A percentile compares a stretch with the other conserved stretches of the same genome.
Conservation (phyloP, 2,888 invertebrate species). For the Polymixis flavicincta region DNA sequence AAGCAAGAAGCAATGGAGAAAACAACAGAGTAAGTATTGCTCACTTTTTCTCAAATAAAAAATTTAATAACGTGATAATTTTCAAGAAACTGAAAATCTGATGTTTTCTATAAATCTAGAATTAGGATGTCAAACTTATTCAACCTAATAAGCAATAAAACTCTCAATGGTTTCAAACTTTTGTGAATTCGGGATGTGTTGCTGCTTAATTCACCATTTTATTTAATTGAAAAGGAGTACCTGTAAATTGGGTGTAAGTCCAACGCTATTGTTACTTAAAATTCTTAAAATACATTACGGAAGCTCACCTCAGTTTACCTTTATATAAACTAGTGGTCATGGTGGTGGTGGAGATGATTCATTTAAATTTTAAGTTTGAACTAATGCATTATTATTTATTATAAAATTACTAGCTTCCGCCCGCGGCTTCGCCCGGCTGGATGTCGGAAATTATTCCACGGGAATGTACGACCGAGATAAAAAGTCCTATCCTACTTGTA, state of each 20-base stretch:
- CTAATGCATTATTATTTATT: too few species aligned
- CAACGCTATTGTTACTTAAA: background rate
- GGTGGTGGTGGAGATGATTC: too few species aligned
- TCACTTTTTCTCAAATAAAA: background rate
- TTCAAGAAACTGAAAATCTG: background rate
- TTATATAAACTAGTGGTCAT: too few species aligned
- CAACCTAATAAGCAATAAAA: background rate
- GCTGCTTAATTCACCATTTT: background rate
- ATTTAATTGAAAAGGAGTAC: background rate
- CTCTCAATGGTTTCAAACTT: background rate
- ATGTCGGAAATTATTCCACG: too few species aligned
- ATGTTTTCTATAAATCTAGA: background rate
- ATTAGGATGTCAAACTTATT: too few species aligned
- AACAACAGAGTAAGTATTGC: constrained; percentile 89
- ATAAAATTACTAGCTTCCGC: too few species aligned
- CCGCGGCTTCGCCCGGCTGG: too few species aligned
- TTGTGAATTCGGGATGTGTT: background rate
- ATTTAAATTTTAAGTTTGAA: too few species aligned
- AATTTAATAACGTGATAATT: too few species aligned
- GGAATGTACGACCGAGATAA: too few species aligned
- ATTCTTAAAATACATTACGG: background rate
- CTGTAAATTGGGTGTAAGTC: background rate
- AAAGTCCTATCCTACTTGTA: too few species aligned
- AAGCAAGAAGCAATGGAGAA: constrained; percentile 95
- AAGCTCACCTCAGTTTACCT: too few species aligned